These are phyloP conservation scores for Epizoanthus rinbou DNA, from an alignment of 92 coral and sea anemone genomes.

Conservation along the genomic window DNA sequence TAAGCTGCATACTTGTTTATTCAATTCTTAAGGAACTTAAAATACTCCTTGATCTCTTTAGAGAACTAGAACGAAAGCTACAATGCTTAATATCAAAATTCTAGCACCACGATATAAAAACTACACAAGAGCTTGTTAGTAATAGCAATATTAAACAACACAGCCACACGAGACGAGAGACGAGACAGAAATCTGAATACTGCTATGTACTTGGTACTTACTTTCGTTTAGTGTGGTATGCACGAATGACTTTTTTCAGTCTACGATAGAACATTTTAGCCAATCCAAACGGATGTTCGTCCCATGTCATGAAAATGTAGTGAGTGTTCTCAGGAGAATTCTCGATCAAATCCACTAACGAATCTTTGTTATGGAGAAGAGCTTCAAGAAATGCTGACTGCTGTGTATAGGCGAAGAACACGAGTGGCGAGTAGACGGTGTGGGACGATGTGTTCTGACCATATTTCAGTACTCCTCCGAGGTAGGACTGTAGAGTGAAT, in stretches of 20 bases:
- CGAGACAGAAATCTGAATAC: too few species aligned
- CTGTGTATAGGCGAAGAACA: slow-evolving; percentile 52
- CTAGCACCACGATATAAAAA: too few species aligned
- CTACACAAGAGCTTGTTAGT: too few species aligned
- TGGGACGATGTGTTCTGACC: slow-evolving; percentile 36
- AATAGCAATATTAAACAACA: too few species aligned
- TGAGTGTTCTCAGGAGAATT: slow-evolving; percentile 56
- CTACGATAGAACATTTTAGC: slow-evolving; percentile 4
- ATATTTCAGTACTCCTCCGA: slow-evolving; percentile 42
- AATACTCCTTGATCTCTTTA: too few species aligned
- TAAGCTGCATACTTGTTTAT: too few species aligned
- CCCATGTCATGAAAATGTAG: slow-evolving; percentile 45
- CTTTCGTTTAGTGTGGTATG: slow-evolving; percentile 25
- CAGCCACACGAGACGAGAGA: too few species aligned
- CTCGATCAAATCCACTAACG: slow-evolving; percentile 38
- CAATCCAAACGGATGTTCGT: slow-evolving; percentile 23
- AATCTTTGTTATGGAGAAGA: slow-evolving; percentile 48
- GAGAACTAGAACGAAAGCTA: too few species aligned
- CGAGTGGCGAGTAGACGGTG: slow-evolving; percentile 37
- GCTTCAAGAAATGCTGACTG: slow-evolving; percentile 60
- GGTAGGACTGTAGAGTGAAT: slow-evolving; percentile 41
- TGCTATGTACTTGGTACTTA: slow-evolving; percentile 12
- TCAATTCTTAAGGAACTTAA: too few species aligned
- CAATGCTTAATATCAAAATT: too few species aligned
- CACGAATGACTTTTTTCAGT: slow-evolving; percentile 11